Base-by-base conservation (phyloP, 2,888 invertebrate species). In the Standfussiana lucernea region DNA sequence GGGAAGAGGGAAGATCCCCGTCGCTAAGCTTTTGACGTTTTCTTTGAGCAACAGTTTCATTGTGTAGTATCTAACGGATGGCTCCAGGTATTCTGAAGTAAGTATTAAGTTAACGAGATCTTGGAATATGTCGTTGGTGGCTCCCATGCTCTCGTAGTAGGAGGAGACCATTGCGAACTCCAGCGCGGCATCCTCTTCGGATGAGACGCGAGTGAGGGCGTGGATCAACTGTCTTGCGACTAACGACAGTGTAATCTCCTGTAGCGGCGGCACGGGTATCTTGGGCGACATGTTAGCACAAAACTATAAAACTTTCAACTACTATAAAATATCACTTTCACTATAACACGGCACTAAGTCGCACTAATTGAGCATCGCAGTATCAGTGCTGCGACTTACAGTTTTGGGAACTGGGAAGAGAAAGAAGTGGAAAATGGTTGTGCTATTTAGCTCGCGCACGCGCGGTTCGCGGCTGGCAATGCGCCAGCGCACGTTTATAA, bases 1-100 rank as follows among this genome's bases (percentile, higher is more conserved):
- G n/a, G 97, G 97, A 87, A 97, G 97, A 0, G 98, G 98, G 93
- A 98, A 98, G 67, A 98, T 97, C 59, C 98, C 98, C 0, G 98
- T 98, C 21, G 97, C 97, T 72, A 98, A 92, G 86, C 97, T 97
- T 86, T 97, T 97, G 0, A 98, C 97, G 81, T 97, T 97, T 82
- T 97, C 97, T 90, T 97, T 97, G 75, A 98, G 96, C 79, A 98
- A 92, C 89, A 98, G 95, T 88, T 97, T 97, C 92, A 98, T 96
- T 76, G 98, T 97, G 85, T 97, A 97, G 91, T 97, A 98, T 89
- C 98, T 96, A 88, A 97, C 97, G 1, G 97, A 97, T 2, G 98
- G 98, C 83, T 98, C 98, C 80, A 98, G 93, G 91, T 97, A 97
- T 88, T 97, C 97, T 11, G 97, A 97, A 89, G 95, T 97, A 69